Evolutionary conservation across 37 sponge, comb jelly and placozoan genomes (phyloP).

Genomic region (Oscarella lobularis): DNA sequence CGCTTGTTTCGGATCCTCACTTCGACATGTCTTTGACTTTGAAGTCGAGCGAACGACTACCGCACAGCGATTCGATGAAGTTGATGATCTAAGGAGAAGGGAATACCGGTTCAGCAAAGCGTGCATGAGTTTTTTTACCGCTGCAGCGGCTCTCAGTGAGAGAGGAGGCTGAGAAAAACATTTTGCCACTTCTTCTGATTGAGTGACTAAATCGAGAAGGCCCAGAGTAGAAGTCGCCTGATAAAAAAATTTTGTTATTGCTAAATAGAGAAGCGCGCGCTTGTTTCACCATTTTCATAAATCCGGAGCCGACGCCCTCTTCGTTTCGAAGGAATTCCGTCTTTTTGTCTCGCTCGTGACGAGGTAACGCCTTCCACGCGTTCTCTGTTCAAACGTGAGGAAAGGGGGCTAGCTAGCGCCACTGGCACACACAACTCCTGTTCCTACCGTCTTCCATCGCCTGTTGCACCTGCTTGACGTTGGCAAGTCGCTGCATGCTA

Average conservation of each 20-base stretch:
- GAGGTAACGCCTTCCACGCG: constrained; percentile 15
- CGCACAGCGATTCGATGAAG: constrained; percentile 71
- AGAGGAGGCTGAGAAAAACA: background rate
- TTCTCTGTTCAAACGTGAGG: too few relatives aligned
- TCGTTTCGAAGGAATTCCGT: constrained; percentile 37
- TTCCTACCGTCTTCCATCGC: constrained; percentile 17
- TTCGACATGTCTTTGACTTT: constrained; percentile 55
- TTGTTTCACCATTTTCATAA: constrained; percentile 42
- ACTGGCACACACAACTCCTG: too few relatives aligned
- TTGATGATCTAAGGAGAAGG: constrained; percentile 35
- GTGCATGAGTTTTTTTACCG: background rate
- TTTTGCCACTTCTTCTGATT: background rate
- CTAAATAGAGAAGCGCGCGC: too few relatives aligned
- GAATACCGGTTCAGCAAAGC: too few relatives aligned
- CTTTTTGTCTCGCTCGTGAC: constrained; percentile 21
- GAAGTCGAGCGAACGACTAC: constrained; percentile 41
- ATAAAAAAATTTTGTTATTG: too few relatives aligned
- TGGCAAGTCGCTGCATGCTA: constrained; percentile 39
- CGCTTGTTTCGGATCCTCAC: background rate
- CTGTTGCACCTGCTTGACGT: constrained; percentile 42
- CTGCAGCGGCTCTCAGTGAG: background rate
- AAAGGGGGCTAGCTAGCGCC: too few relatives aligned
- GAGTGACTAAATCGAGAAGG: background rate
- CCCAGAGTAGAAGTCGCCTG: constrained; percentile 1
- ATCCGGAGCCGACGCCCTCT: constrained; percentile 27